Evolutionary conservation across 2,797 vertebrate species (phyloP).

Genomic region (Acridotheres tristis): DNA sequence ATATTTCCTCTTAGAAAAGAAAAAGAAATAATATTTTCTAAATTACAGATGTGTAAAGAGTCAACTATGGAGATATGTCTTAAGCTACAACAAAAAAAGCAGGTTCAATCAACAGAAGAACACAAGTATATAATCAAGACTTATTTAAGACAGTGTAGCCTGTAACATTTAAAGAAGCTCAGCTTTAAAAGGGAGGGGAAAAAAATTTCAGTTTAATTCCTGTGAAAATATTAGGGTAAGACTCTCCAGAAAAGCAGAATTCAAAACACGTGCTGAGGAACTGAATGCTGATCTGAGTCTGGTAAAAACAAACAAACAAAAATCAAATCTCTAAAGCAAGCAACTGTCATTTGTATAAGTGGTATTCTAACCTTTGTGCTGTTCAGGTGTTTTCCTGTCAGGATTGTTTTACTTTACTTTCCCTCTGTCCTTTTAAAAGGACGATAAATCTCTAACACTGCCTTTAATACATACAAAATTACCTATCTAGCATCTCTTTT

Average conservation of each 20-base stretch:
- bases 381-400: neutral
- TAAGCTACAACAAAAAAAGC: neutral
- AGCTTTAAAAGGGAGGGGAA: neutral
- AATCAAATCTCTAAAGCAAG: neutral
- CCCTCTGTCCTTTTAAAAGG: neutral
- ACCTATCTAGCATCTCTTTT: neutral
- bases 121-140: neutral
- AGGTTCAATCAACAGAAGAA: neutral
- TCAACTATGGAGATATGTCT: neutral
- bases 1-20: neutral
- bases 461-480: neutral
- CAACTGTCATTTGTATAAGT: neutral
- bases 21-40: constrained; percentile 1
- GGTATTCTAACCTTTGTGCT: neutral
- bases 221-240: neutral
- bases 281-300: neutral
- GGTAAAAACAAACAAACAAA: neutral
- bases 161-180: neutral
- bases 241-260: neutral
- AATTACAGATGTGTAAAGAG: constrained; percentile 15
- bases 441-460: neutral
- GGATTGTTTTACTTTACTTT: neutral
- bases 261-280: neutral
- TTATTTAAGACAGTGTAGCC: neutral
- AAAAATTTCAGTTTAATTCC: neutral